Percentiles rank a stretch among this genome's conserved stretches.
Conservation (phyloP, 2,888 invertebrate genomes). For the Torymus auratus region DNA sequence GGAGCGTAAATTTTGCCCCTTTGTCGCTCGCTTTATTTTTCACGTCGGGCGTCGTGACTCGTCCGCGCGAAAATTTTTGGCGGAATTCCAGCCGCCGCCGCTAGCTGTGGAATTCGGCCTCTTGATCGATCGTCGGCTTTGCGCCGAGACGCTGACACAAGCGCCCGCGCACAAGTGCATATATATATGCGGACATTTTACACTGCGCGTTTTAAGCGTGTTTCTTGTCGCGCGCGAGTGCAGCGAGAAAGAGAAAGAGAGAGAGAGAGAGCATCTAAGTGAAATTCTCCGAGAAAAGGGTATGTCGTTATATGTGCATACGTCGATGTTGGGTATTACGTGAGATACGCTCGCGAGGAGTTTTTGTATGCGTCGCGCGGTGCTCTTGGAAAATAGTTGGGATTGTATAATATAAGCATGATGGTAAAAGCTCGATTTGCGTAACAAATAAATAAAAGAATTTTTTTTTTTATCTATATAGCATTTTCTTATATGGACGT, state of each 20-base stretch:
- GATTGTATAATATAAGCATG: no score
- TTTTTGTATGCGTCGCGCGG: no score
- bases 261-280: not conserved
- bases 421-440: no score
- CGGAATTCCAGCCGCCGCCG: constrained; percentile 35
- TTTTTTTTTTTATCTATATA: no score
- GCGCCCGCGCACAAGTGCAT: not conserved
- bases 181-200: not conserved
- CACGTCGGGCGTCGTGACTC: no score
- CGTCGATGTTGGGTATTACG: not conserved
- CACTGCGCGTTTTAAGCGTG: not conserved
- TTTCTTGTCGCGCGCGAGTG: no score
- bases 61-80: constrained; percentile 32
- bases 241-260: no score
- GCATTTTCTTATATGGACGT: no score
- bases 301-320: no score
- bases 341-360: no score
- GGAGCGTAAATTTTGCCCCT: constrained; percentile 18
- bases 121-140: constrained; percentile 43
- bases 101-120: constrained; percentile 40
- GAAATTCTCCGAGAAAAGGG: constrained; percentile 1
- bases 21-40: not conserved
- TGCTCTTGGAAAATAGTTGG: no score
- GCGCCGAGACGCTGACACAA: not conserved
- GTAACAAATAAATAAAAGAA: no score